Conservation (phyloP, 2,888 invertebrate species). For the Plagodis dolabraria region DNA sequence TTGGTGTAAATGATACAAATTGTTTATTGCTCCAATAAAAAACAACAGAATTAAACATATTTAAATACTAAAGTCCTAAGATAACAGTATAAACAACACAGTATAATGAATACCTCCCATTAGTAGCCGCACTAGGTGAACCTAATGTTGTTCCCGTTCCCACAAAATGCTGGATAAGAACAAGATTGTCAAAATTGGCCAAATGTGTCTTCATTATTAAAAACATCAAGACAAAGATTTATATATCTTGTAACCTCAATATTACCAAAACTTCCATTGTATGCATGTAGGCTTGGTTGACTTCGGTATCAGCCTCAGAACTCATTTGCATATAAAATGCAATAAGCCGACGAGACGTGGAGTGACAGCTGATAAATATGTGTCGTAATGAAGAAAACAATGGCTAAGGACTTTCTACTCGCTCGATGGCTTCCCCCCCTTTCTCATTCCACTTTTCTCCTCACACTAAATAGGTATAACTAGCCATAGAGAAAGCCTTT, state of each 20-base stretch:
- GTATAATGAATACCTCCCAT: too few species aligned
- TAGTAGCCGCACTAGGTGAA: too few species aligned
- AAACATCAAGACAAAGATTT: background rate
- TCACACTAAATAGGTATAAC: constrained; percentile 46
- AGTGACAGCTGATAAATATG: constrained; percentile 74
- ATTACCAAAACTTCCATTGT: constrained; percentile 9
- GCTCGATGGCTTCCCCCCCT: constrained; percentile 56
- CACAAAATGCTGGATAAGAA: too few species aligned
- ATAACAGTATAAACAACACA: too few species aligned
- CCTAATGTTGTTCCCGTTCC: too few species aligned
- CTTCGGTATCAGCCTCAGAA: constrained; percentile 20
- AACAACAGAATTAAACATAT: too few species aligned
- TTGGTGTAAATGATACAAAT: too few species aligned
- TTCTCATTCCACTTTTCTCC: constrained; percentile 45
- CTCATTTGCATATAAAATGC: constrained; percentile 69
- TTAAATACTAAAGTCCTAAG: too few species aligned
- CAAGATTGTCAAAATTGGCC: too few species aligned
- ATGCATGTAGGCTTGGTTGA: background rate
- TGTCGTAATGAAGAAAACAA: constrained; percentile 81
- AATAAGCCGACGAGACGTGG: constrained; percentile 55
- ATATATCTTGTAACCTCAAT: background rate
- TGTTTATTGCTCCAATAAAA: too few species aligned
- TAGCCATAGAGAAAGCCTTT: constrained; percentile 78
- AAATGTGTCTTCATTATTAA: background rate
- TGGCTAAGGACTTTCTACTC: constrained; percentile 74